Evolutionary conservation across 2,113 vertebrate genomes (phyloP).

Genomic region (Osmerus mordax): DNA sequence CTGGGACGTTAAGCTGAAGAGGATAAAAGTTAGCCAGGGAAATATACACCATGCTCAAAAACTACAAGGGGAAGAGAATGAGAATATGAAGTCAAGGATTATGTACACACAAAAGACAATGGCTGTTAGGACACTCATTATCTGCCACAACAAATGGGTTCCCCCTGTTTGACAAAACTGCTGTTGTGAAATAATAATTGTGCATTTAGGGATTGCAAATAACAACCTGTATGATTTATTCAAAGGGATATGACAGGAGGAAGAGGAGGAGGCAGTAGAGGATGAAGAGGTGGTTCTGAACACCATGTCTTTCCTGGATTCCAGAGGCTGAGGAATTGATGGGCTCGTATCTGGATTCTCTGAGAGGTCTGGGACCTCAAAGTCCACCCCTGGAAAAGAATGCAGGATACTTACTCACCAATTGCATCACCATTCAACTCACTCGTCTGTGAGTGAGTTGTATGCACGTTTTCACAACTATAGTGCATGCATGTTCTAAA

Average conservation of each 20-base stretch:
- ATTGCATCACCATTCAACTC: too few species aligned
- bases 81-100: too few species aligned
- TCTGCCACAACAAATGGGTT: neutral
- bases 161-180: neutral
- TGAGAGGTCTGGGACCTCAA: conserved; percentile 62
- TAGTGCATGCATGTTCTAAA: neutral
- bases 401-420: neutral
- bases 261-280: conserved; percentile 31
- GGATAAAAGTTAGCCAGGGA: neutral
- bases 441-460: too few species aligned
- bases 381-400: conserved; percentile 59
- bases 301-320: conserved; percentile 40
- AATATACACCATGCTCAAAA: neutral
- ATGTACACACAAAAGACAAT: too few species aligned
- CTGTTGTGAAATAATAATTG: neutral
- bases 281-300: conserved; percentile 39
- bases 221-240: conserved; percentile 64
- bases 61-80: too few species aligned
- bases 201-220: neutral
- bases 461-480: too few species aligned
- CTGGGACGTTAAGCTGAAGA: conserved; percentile 54
- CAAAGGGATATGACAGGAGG: conserved; percentile 47
- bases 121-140: too few species aligned
- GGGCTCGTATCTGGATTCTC: conserved; percentile 16
- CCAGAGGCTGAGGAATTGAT: conserved; percentile 17